Evolutionary conservation across 2,113 vertebrate genomes (phyloP), one percentile per base, ranked within the genome.

Genomic region (Orcinus orca): DNA sequence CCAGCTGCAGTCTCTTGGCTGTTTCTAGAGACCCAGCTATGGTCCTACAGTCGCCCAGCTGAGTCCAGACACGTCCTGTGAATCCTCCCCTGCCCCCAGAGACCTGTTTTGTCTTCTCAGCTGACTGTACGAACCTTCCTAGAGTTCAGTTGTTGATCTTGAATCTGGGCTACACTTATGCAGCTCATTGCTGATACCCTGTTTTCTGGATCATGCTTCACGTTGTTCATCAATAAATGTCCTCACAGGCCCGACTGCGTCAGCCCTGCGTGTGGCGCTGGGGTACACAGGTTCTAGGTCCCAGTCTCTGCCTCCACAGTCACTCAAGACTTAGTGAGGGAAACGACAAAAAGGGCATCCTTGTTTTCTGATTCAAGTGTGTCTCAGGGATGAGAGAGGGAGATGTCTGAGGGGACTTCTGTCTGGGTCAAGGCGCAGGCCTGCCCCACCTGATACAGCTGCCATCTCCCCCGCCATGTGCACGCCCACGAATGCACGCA

Each of bases 181-280:
- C 31, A 23, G 36, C 55, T 20, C 5, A 20, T 1, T 6, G 38
- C 62, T 10, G 53, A 63, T 20, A 36, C 23, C 26, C 9, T 0
- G n/a, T 10, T 29, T 21, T 18, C n/a, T 63, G 44, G 9, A 3
- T 18, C 15, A 11, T 5, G 25, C 65, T 67, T 36, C 6, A 17
- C 20, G 18, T 73, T 58, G 20, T 10, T 47, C 65, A 29, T 25
- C 81, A 74, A 13, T 67, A 58, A 81, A 65, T 41, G 17, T 41
- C 29, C 38, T 18, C 87, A 44, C 26, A 50, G 18, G n/a, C 33
- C 62, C 20, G 6, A 14, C 23, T 7, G 8, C 7, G 0, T 10
- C 60, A 68, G 71, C 62, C 9, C 60, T 44, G 1, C 1, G 1
- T 0, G 4, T 23, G 17, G 41, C 2, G 0, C 12, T 29, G 12